These are phyloP conservation scores for Phalacrocorax pelagicus DNA, from an alignment of 2,113 vertebrate species.

Conservation along the genomic window DNA sequence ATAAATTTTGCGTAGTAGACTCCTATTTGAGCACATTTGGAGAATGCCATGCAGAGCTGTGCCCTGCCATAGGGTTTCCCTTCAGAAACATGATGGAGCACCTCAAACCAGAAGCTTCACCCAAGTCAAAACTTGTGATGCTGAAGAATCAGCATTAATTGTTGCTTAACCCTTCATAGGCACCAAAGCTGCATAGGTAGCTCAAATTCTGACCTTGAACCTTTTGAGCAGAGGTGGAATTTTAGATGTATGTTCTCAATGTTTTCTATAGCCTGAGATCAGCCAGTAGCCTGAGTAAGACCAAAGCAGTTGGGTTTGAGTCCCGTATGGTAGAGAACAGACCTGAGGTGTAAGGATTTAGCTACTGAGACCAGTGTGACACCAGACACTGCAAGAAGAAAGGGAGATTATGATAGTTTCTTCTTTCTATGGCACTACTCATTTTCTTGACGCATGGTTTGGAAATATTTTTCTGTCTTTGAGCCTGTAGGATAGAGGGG, in stretches of 20 bases:
- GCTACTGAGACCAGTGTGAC: background rate
- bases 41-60: background rate
- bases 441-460: background rate
- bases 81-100: background rate
- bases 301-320: background rate
- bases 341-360: background rate
- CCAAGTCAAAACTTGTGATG: background rate
- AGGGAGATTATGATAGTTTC: background rate
- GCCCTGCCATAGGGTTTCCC: background rate
- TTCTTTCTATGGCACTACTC: accelerated
- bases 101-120: background rate
- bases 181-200: background rate
- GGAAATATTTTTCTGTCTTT: background rate
- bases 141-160: background rate
- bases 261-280: background rate
- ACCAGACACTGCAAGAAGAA: background rate
- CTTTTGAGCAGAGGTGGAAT: background rate
- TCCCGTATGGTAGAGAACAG: background rate
- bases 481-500: background rate
- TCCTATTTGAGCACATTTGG: background rate
- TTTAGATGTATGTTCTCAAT: background rate
- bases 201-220: background rate
- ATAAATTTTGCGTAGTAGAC: background rate
- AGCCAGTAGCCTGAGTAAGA: background rate
- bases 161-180: background rate